Percentiles rank a stretch among this genome's conserved stretches.
Evolutionary conservation across 2,888 invertebrate genomes (phyloP).

Genomic region (Diloba caeruleocephala): DNA sequence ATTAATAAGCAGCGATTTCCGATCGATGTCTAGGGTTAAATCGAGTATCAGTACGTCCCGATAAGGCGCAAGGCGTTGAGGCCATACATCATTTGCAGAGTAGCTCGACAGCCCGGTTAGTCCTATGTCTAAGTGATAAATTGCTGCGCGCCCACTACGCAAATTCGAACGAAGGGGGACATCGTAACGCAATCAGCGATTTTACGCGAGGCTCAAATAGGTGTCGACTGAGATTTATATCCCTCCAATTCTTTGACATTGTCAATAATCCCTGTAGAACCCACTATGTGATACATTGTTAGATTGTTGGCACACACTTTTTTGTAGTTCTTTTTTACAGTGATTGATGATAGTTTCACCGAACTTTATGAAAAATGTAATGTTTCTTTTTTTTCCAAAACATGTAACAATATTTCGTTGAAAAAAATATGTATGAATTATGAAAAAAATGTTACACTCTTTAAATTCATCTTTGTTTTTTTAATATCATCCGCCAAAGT

Average conservation of each 20-base stretch:
- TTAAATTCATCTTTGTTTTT: constrained; percentile 26
- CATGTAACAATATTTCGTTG: constrained; percentile 18
- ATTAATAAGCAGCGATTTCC: constrained; percentile 35
- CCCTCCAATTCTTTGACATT: constrained; percentile 57
- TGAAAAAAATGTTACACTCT: constrained; percentile 21
- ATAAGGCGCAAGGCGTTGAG: constrained; percentile 61
- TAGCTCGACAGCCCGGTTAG: constrained; percentile 73
- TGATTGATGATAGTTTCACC: constrained; percentile 43
- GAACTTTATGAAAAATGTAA: constrained; percentile 27
- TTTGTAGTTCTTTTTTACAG: constrained; percentile 31
- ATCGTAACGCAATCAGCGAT: constrained; percentile 81
- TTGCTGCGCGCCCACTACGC: constrained; percentile 82
- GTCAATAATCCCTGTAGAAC: constrained; percentile 26
- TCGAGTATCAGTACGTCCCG: constrained; percentile 58
- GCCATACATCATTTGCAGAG: constrained; percentile 76
- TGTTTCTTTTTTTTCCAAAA: constrained; percentile 2
- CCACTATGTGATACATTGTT: constrained; percentile 23
- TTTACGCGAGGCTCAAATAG: constrained; percentile 82
- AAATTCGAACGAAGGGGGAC: constrained; percentile 85
- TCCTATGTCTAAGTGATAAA: constrained; percentile 88
- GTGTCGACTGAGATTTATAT: constrained; percentile 76
- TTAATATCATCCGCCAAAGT: constrained; percentile 16
- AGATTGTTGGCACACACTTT: constrained; percentile 25
- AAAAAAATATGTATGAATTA: constrained; percentile 2
- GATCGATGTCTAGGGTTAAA: constrained; percentile 66